Percentiles rank a stretch among this genome's conserved stretches.
These are phyloP conservation scores for Mesitornis unicolor DNA, from an alignment of 2,113 vertebrate genomes.

Conservation along the genomic window DNA sequence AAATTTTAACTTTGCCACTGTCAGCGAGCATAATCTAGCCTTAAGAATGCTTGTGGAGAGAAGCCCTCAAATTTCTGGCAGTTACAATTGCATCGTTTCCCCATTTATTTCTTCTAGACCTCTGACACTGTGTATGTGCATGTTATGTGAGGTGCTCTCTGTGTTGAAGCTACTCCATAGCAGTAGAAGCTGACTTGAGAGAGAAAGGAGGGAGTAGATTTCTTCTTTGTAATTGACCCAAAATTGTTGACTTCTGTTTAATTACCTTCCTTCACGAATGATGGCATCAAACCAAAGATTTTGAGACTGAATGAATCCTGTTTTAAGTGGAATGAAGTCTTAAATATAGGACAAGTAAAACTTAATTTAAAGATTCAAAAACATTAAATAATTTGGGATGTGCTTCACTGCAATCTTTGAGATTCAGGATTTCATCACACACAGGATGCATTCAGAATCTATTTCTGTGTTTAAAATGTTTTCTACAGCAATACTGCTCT, in stretches of 20 bases:
- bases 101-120: not conserved
- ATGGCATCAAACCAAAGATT: not conserved
- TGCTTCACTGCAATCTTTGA: not conserved
- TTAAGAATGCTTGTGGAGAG: not conserved
- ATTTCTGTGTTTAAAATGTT: not conserved
- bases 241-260: not conserved
- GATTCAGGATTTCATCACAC: not conserved
- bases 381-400: not conserved
- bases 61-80: not conserved
- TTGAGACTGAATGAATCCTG: not conserved
- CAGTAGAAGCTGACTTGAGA: not conserved
- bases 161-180: not conserved
- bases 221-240: not conserved
- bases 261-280: not conserved
- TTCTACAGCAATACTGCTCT: not conserved
- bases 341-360: not conserved
- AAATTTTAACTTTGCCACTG: not conserved
- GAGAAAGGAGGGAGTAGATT: not conserved
- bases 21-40: not conserved
- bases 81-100: not conserved
- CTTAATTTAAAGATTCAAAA: not conserved
- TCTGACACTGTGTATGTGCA: not conserved
- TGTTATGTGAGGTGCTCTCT: fast-evolving
- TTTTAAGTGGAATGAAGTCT: not conserved
- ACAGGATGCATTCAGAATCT: not conserved